phyloP scores from a whole-genome alignment of 2,888 invertebrate species.

The Deroplatys truncata region DNA sequence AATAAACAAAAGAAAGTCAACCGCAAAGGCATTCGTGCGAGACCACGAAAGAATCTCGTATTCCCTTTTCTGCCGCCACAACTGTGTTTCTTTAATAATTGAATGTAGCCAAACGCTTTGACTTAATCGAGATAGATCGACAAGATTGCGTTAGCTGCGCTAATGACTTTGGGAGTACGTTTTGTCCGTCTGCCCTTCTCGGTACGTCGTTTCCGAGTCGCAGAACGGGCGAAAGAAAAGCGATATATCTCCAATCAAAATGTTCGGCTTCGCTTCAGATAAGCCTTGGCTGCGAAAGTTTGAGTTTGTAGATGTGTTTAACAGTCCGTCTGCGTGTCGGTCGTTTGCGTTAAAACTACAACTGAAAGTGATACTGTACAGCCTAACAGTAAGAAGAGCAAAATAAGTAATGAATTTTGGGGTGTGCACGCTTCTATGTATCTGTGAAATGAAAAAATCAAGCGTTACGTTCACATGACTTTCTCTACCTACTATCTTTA shows the following conservation, averaged over 20 bases:
- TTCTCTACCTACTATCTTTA: too few species aligned
- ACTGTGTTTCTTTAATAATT: not conserved
- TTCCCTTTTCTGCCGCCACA: not conserved
- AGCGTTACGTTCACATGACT: too few species aligned
- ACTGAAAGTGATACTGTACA: too few species aligned
- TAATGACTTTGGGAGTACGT: not conserved
- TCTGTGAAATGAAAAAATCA: too few species aligned
- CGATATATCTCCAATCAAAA: not conserved
- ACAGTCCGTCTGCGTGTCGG: too few species aligned
- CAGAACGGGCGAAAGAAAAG: not conserved
- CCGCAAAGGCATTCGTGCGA: not conserved
- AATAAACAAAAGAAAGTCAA: slow-evolving; percentile 6
- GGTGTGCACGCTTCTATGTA: too few species aligned
- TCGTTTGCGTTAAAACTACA: too few species aligned
- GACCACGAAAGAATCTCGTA: not conserved
- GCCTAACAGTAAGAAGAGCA: too few species aligned
- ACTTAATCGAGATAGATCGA: not conserved
- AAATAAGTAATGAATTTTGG: too few species aligned
- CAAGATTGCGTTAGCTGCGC: not conserved
- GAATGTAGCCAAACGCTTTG: not conserved
- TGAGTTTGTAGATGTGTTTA: too few species aligned
- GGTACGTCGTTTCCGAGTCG: not conserved
- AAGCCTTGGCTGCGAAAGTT: too few species aligned
- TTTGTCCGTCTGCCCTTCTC: not conserved
- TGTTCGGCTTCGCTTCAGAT: not conserved